Percentiles rank a stretch among this genome's conserved stretches.
Evolutionary conservation across 2,888 invertebrate genomes (phyloP).

Genomic region (Temnothorax unifasciatus): DNA sequence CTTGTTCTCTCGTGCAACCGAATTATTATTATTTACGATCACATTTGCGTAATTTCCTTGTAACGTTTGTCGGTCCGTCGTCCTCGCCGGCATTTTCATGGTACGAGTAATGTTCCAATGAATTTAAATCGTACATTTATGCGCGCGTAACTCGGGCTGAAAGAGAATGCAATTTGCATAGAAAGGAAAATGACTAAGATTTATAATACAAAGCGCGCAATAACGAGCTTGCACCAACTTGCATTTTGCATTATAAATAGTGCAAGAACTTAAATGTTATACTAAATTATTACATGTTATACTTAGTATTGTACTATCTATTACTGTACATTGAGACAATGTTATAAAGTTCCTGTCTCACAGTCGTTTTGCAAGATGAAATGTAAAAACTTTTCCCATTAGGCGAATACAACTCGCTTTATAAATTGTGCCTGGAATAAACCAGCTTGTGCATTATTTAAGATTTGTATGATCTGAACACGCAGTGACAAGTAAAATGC

Average conservation of each 20-base stretch:
- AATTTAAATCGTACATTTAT: constrained; percentile 44
- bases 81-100: background rate
- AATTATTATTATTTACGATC: constrained; percentile 42
- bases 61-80: background rate
- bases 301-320: constrained; percentile 1
- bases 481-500: constrained; percentile 37
- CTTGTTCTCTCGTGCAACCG: background rate
- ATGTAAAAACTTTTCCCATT: constrained; percentile 46
- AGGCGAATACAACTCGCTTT: constrained; percentile 9
- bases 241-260: background rate
- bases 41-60: constrained; percentile 39
- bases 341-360: constrained; percentile 31
- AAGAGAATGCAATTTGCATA: constrained; percentile 24
- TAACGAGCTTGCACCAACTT: background rate
- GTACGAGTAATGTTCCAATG: constrained; percentile 38
- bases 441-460: constrained; percentile 14
- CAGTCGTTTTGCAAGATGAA: constrained; percentile 43
- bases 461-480: background rate
- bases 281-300: background rate
- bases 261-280: background rate
- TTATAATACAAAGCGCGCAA: background rate
- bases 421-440: constrained; percentile 22
- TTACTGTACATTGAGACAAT: background rate
- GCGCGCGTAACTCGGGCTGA: background rate
- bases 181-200: background rate